These are phyloP conservation scores for Aramus guarauna DNA, from an alignment of 2,113 vertebrate genomes.

Conservation along the genomic window DNA sequence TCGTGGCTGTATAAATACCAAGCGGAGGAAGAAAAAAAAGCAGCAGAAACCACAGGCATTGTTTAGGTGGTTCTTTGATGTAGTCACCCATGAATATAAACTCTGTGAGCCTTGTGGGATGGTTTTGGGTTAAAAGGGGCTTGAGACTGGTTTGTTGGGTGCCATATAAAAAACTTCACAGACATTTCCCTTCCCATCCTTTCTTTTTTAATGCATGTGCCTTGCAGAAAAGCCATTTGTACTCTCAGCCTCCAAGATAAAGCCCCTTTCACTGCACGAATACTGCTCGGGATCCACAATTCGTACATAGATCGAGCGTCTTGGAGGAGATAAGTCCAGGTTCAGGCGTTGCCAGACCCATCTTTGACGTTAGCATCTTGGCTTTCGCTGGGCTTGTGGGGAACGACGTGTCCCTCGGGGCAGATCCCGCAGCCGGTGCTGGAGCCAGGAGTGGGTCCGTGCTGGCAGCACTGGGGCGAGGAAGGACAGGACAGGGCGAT, in stretches of 20 bases:
- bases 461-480: background rate
- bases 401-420: accelerated
- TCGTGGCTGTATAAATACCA: conserved; percentile 6
- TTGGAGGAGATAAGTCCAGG: background rate
- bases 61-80: conserved; percentile 45
- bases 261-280: background rate
- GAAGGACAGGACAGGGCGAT: background rate
- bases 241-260: background rate
- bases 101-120: conserved; percentile 13
- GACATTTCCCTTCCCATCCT: background rate
- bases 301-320: background rate
- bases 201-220: background rate
- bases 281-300: background rate
- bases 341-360: background rate
- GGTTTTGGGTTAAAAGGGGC: conserved; percentile 28
- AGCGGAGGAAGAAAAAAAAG: background rate
- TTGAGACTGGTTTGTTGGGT: conserved; percentile 14
- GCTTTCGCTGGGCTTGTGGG: accelerated
- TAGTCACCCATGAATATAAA: conserved; percentile 30
- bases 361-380: background rate
- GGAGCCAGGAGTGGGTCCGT: background rate
- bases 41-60: conserved; percentile 47
- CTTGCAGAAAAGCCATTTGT: background rate
- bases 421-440: background rate
- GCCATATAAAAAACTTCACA: background rate